Conservation (phyloP, 2,888 invertebrate genomes). For the Exephanes ischioxanthus region DNA sequence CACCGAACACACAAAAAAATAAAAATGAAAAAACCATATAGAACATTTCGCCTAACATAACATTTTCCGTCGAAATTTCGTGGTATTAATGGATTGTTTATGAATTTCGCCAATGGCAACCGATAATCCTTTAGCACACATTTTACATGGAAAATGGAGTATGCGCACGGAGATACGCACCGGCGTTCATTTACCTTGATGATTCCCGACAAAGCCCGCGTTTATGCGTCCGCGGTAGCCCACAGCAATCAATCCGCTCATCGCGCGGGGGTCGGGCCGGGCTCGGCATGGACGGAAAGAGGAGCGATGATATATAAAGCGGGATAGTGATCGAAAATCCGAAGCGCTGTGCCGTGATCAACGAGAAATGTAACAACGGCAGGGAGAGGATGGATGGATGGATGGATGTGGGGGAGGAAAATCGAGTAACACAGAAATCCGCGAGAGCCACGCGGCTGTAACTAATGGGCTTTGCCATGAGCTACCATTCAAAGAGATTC, state of each 20-base stretch:
- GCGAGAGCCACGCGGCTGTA: slow-evolving; percentile 37
- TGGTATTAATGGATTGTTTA: neutral
- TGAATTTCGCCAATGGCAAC: neutral
- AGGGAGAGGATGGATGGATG: neutral
- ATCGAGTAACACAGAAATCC: slow-evolving; percentile 58
- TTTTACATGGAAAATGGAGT: neutral
- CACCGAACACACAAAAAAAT: neutral
- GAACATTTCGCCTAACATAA: too few species aligned
- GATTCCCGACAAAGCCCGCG: slow-evolving; percentile 62
- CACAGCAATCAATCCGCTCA: slow-evolving; percentile 61
- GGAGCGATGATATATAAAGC: slow-evolving; percentile 5
- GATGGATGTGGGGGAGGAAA: slow-evolving; percentile 16
- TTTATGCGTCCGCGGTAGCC: slow-evolving; percentile 57
- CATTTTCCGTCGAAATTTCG: neutral
- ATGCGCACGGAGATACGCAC: neutral
- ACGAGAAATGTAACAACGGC: neutral
- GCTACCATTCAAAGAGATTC: slow-evolving; percentile 49
- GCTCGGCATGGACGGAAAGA: slow-evolving; percentile 33
- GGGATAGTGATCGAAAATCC: slow-evolving; percentile 38
- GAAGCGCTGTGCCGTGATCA: slow-evolving; percentile 37
- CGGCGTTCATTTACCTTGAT: slow-evolving; percentile 41
- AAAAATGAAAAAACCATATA: too few species aligned
- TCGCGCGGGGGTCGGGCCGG: slow-evolving; percentile 30
- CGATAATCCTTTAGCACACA: neutral
- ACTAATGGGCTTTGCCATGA: slow-evolving; percentile 60